Conservation (phyloP, 2,113 vertebrate genomes). For the Potamarius usumacintae region DNA sequence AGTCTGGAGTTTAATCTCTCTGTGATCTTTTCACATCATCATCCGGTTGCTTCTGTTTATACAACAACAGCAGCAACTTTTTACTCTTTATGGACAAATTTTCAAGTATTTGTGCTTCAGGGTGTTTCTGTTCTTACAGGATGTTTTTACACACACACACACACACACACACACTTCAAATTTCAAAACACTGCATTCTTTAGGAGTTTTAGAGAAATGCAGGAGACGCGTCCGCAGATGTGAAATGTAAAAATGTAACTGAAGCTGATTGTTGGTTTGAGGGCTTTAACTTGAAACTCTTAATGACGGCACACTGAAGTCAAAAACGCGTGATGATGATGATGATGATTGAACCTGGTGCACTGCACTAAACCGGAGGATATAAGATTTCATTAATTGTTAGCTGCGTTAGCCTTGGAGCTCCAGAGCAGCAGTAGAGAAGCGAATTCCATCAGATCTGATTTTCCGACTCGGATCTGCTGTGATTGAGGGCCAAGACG, state of each 20-base stretch:
- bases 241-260: neutral
- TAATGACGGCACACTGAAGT: slow-evolving; percentile 20
- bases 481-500: neutral
- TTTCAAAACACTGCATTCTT: slow-evolving; percentile 4
- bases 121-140: neutral
- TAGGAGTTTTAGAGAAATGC: neutral
- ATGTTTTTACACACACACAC: neutral
- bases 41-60: neutral
- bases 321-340: neutral
- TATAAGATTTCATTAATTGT: neutral
- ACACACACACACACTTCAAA: neutral
- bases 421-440: neutral
- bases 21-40: neutral
- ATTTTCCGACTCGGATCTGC: neutral
- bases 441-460: neutral
- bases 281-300: neutral
- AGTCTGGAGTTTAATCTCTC: neutral
- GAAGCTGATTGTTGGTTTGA: slow-evolving; percentile 12
- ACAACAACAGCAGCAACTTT: neutral
- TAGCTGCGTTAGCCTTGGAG: neutral
- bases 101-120: neutral
- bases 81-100: neutral
- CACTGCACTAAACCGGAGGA: neutral
- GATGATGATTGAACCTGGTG: neutral
- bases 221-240: neutral